These are phyloP conservation scores for Cephus spinipes DNA, from an alignment of 2,888 invertebrate species.

Conservation along the genomic window DNA sequence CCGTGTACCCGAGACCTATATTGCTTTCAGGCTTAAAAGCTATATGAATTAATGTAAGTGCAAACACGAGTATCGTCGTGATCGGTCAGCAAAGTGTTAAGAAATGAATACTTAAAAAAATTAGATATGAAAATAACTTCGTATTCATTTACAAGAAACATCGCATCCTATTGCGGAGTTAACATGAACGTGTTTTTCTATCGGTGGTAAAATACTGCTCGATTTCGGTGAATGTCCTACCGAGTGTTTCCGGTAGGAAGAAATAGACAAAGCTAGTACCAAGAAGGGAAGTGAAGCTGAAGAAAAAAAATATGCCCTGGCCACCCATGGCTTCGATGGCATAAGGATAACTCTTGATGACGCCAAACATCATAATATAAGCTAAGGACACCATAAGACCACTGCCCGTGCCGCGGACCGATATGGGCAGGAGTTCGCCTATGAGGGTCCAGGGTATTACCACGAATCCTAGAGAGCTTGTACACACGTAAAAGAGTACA, in stretches of 20 bases:
- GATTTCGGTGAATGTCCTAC: conserved; percentile 71
- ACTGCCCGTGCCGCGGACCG: conserved; percentile 69
- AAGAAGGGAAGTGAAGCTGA: conserved; percentile 66
- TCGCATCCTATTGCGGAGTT: not conserved
- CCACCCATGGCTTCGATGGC: conserved; percentile 63
- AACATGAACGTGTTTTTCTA: not conserved
- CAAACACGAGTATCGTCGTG: no score
- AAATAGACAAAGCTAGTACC: conserved; percentile 67
- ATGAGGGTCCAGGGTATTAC: conserved; percentile 73
- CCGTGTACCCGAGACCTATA: no score
- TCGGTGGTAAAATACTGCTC: conserved; percentile 64
- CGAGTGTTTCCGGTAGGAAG: conserved; percentile 71
- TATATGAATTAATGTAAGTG: no score
- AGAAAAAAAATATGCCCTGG: conserved; percentile 67
- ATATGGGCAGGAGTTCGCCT: conserved; percentile 69
- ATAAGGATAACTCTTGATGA: conserved; percentile 69
- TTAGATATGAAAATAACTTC: not conserved
- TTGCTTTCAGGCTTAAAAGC: no score
- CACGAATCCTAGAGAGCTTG: conserved; percentile 69
- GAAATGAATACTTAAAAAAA: not conserved
- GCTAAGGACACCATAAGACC: conserved; percentile 69
- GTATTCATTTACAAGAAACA: not conserved
- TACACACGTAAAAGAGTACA: conserved; percentile 69
- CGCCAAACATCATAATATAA: conserved; percentile 70
- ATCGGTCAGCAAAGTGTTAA: no score